A percentile compares a stretch with the other conserved stretches of the same genome.
Evolutionary conservation across 2,888 invertebrate genomes (phyloP).

Genomic region (Dioctria rufipes): DNA sequence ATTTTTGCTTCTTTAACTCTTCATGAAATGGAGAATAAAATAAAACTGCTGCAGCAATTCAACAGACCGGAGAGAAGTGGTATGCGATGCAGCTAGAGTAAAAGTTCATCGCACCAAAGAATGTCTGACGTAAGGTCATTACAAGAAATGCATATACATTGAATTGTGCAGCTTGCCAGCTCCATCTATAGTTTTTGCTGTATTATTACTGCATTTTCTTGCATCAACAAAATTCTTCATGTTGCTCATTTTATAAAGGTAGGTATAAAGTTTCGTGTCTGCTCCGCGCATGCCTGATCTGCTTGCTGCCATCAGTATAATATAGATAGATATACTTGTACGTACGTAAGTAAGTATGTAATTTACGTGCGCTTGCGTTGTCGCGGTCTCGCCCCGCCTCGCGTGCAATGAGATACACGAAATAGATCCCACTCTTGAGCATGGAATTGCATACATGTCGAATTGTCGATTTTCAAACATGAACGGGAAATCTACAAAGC

Average conservation of each 20-base stretch:
- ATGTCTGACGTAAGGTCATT: conserved; percentile 47
- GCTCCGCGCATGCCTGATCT: not conserved
- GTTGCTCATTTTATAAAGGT: not conserved
- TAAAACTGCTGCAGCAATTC: not conserved
- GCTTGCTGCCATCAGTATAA: too few species aligned
- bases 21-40: not conserved
- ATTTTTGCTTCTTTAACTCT: too few species aligned
- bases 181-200: not conserved
- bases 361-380: not conserved
- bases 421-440: not conserved
- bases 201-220: conserved; percentile 26
- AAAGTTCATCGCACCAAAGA: conserved; percentile 47
- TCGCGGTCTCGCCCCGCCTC: not conserved
- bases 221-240: conserved; percentile 24
- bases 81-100: not conserved
- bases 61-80: not conserved
- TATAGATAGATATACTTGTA: too few species aligned
- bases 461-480: not conserved
- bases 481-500: not conserved
- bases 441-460: not conserved
- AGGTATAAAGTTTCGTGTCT: conserved; percentile 7
- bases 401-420: not conserved
- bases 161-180: not conserved
- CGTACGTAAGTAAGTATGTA: too few species aligned
- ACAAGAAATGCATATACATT: conserved; percentile 35